These are phyloP conservation scores for Cavia porcellus DNA, from an alignment of 2,113 vertebrate genomes.

Conservation along the genomic window DNA sequence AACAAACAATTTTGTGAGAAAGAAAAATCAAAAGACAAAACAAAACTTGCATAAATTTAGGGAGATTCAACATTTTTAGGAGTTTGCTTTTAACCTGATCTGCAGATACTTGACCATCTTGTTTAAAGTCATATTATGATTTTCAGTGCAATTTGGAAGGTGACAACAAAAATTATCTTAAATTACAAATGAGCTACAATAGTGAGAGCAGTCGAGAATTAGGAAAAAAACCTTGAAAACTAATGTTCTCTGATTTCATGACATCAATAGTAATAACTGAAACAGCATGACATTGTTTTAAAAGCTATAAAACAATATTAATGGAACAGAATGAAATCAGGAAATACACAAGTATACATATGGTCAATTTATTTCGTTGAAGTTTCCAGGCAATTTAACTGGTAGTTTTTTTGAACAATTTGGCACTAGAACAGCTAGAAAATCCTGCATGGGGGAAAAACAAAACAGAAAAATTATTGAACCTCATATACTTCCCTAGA, in stretches of 20 bases:
- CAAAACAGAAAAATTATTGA: background rate
- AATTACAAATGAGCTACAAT: background rate
- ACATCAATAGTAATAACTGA: background rate
- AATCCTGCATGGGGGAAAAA: background rate
- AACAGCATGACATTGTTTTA: background rate
- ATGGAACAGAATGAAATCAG: background rate
- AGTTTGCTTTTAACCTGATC: background rate
- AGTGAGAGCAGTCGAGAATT: constrained; percentile 13
- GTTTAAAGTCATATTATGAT: background rate
- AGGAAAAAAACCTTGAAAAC: background rate
- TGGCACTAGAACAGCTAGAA: background rate
- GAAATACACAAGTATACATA: background rate
- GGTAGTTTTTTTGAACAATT: background rate
- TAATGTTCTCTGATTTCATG: background rate
- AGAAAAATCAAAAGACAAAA: background rate
- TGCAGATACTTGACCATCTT: background rate
- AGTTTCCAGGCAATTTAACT: background rate
- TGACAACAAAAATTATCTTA: background rate
- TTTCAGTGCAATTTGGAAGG: background rate
- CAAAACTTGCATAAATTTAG: background rate
- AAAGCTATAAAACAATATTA: constrained; percentile 13
- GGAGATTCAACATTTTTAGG: background rate
- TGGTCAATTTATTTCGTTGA: constrained; percentile 3
- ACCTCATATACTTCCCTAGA: background rate
- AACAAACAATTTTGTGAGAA: background rate